A percentile compares a stretch with the other conserved stretches of the same genome.
Conservation (phyloP, 1,140 invertebrate genomes). For the Telenomus remus region DNA sequence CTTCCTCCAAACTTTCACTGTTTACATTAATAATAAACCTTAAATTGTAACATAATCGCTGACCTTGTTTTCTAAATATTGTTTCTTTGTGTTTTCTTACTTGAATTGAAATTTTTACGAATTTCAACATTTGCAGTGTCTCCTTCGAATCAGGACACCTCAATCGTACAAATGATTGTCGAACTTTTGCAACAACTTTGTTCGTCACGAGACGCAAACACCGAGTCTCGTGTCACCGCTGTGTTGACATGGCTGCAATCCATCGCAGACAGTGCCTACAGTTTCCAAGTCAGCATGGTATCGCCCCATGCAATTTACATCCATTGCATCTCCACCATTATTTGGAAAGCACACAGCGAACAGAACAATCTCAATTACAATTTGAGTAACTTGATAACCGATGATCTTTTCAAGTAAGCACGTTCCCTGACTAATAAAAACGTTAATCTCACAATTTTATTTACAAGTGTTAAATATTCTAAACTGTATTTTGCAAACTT, state of each 20-base stretch:
- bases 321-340: slow-evolving; percentile 85
- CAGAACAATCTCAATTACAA: slow-evolving; percentile 77
- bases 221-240: slow-evolving; percentile 75
- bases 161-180: slow-evolving; percentile 82
- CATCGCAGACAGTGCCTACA: slow-evolving; percentile 71
- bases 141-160: slow-evolving; percentile 67
- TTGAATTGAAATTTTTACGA: slow-evolving; percentile 3
- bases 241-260: slow-evolving; percentile 80
- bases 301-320: slow-evolving; percentile 78
- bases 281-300: slow-evolving; percentile 58
- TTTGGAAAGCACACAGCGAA: slow-evolving; percentile 85
- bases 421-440: background rate
- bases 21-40: too few relatives aligned
- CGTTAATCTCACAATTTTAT: background rate
- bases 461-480: background rate
- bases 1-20: too few relatives aligned
- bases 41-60: too few relatives aligned
- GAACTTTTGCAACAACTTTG: slow-evolving; percentile 87
- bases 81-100: background rate
- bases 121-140: slow-evolving; percentile 52
- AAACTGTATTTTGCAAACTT: slow-evolving; percentile 43
- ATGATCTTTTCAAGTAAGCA: slow-evolving; percentile 80
- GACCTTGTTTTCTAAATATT: too few relatives aligned
- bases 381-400: slow-evolving; percentile 80
- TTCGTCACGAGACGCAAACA: slow-evolving; percentile 75